Base-by-base conservation (phyloP, 2,113 vertebrate species). In the Eretmochelys imbricata region DNA sequence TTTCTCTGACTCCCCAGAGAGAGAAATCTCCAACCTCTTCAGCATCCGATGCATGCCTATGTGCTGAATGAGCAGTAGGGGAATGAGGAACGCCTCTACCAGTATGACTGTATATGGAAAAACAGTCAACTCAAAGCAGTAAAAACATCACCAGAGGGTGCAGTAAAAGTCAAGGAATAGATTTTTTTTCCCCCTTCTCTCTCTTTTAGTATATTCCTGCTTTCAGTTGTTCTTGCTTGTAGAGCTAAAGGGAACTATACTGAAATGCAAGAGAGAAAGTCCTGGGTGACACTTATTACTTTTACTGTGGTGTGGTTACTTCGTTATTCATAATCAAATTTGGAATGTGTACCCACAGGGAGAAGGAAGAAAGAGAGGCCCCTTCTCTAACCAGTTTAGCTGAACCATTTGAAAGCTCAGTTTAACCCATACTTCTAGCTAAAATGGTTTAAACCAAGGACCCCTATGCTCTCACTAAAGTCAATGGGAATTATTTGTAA, bases 401-500 rank as follows among this genome's bases (percentile, higher is more conserved):
- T 48, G 12, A 69, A 22, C 8, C 31, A 49, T 91, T 93, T 79
- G 62, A 78, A 91, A 95, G 42, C 8, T 17, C 19, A 65, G 10
- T 12, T 82, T 78, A 82, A 89, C 42, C 76, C 12, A 8, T 76
- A 69, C 57, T 80, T 85, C 54, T 59, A 12, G 1, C 55, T 55
- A 9, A 94, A 55, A 55, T 16, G 17, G 4, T 76, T 93, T 87
- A 87, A 82, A 55, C 10, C 35, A 3, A 87, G 57, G 91, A 50
- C 3, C 90, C 51, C 65, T 87, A 14, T 81, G 59, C 46, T 48
- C 54, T 88, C 85, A 65, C 38, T 55, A 88, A 76, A 83, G 27
- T 54, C 48, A 92, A 79, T 53, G 55, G 83, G 85, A 82, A 50
- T 69, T 87, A 88, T 92, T 83, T 92, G 49, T 88, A 84, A 65